These are phyloP conservation scores for Cochlearius cochlearius DNA, from an alignment of 2,113 vertebrate genomes.

Conservation along the genomic window DNA sequence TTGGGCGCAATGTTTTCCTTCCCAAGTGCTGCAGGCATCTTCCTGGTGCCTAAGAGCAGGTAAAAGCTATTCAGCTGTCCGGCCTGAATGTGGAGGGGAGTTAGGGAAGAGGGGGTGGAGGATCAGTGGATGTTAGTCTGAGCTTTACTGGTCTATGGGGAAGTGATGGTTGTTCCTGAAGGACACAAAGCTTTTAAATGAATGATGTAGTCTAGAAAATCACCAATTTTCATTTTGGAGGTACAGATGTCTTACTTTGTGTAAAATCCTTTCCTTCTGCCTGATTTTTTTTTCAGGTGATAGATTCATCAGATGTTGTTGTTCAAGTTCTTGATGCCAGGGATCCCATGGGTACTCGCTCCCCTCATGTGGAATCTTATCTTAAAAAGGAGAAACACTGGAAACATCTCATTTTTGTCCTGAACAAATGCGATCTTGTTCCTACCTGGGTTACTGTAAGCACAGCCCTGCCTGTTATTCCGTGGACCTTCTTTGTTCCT, in stretches of 20 bases:
- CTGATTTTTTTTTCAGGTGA: slow-evolving; percentile 77
- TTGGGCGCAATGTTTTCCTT: not conserved
- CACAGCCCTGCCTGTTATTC: not conserved
- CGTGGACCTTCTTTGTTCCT: not conserved
- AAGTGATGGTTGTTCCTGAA: not conserved
- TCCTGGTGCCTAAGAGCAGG: not conserved
- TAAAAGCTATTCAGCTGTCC: not conserved
- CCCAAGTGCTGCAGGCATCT: not conserved
- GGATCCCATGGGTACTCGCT: slow-evolving; percentile 95
- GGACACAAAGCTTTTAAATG: not conserved
- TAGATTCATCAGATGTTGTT: slow-evolving; percentile 97
- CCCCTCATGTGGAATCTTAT: slow-evolving; percentile 90
- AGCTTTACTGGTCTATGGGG: not conserved
- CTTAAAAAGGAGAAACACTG: slow-evolving; percentile 95
- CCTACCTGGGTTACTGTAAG: slow-evolving; percentile 96
- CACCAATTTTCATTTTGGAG: not conserved
- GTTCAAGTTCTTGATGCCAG: slow-evolving; percentile 97
- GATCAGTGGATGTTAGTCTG: not conserved
- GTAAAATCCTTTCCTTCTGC: not conserved
- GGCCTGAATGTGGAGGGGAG: not conserved
- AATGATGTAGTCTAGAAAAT: not conserved
- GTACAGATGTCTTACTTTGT: not conserved
- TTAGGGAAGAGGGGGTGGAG: not conserved
- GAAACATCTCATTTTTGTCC: slow-evolving; percentile 97
- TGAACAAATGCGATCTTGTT: slow-evolving; percentile 98